Base-by-base conservation (phyloP, 2,113 vertebrate genomes). In the Columbina picui region DNA sequence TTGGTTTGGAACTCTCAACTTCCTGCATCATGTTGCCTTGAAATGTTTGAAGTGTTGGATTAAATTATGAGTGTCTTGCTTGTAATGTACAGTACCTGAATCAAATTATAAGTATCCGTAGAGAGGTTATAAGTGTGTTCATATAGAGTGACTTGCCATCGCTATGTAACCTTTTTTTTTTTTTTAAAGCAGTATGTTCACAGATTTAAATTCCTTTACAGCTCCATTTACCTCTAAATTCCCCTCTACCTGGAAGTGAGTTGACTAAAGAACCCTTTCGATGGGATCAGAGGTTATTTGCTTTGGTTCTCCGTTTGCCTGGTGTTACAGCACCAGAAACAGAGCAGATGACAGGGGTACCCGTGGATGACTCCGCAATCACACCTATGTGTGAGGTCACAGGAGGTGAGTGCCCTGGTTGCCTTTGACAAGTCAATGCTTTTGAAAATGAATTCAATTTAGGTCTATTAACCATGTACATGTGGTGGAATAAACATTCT, bases 331-430 rank as follows among this genome's bases (percentile, higher is more conserved):
- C 98, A 2, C 98, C 98, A 12, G 99, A 99, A 79, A 98, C 98
- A 0, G 99, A 99, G 36, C 98, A 98, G 78, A 89, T 98, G 64
- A 98, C 98, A 7, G 98, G 98, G 3, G 99, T 99, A 53, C 99
- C 98, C 0, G 97, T 98, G 6, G 99, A 99, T 93, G 99, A 99
- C 52, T 99, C 99, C 23, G 98, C 99, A 53, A 99, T 99, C 98
- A 99, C 99, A 41, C 99, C 99, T 19, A 99, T 99, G 99, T 99
- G 99, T 43, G 99, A 99, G 95, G 99, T 99, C 90, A 99, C 99
- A 19, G 99, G 99, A 98, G 99, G 99, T 99, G 84, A 96, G 97
- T 93, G 52, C 56, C 6, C 67, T 92, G 43, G 13, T 49, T 91
- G 78, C 80, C 70, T 81, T 39, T 63, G 45, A 47, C 9, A 52